Evolutionary conservation across 2,797 vertebrate species (phyloP).

Genomic region (Anisognathus igniventris): DNA sequence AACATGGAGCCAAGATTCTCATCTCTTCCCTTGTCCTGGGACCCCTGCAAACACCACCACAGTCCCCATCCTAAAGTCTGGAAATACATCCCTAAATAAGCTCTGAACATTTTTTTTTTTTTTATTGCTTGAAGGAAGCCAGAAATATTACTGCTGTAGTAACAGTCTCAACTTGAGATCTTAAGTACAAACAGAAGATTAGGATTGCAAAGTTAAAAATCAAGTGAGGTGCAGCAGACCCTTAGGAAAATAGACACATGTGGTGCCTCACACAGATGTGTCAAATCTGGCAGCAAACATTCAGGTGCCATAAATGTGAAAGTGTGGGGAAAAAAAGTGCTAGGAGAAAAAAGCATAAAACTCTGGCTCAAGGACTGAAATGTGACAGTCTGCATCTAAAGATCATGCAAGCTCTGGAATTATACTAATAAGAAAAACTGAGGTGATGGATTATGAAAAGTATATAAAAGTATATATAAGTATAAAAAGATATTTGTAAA

Average conservation of each 20-base stretch:
- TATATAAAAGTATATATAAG: not conserved
- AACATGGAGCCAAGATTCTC: no score
- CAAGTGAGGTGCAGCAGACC: not conserved
- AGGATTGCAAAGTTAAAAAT: not conserved
- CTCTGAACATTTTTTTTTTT: not conserved
- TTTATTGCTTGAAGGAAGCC: not conserved
- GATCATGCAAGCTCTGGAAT: not conserved
- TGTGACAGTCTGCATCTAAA: not conserved
- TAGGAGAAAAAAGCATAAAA: not conserved
- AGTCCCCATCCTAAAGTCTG: not conserved
- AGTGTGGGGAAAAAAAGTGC: rapidly evolving
- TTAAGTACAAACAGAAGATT: not conserved
- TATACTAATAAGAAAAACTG: not conserved
- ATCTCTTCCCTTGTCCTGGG: no score
- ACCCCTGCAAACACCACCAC: no score
- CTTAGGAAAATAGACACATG: rapidly evolving
- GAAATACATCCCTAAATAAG: not conserved
- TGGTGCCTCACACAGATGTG: not conserved
- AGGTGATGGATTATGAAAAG: not conserved
- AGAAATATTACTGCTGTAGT: not conserved
- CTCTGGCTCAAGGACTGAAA: not conserved
- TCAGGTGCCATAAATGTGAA: not conserved
- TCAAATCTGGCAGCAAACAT: not conserved
- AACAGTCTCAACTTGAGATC: not conserved
- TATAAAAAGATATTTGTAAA: not conserved